Evolutionary conservation across 2,888 invertebrate genomes (phyloP).

Genomic region (Lasioglossum zephyrum): DNA sequence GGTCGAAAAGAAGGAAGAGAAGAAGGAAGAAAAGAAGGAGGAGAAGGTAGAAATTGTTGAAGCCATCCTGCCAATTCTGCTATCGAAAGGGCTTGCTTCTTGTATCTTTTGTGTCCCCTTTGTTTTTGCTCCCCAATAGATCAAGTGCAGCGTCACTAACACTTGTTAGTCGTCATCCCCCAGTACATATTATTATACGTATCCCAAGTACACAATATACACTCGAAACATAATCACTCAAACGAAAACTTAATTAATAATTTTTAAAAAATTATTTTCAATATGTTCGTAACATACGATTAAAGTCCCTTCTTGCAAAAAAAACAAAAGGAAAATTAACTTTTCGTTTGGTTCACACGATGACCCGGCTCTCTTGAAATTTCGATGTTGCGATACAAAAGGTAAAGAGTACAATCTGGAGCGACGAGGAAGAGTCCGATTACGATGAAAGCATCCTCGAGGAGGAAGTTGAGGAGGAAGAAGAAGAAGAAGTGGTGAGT

Average conservation of each 20-base stretch:
- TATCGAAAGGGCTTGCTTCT: background rate
- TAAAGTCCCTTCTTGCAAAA: no score
- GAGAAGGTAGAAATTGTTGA: conserved; percentile 76
- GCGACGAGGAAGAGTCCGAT: conserved; percentile 53
- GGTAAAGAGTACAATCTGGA: conserved; percentile 60
- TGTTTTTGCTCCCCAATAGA: background rate
- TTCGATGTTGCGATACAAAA: conserved; percentile 57
- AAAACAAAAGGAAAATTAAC: background rate
- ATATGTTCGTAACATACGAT: no score
- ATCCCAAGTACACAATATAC: conserved; percentile 6
- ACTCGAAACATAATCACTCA: conserved; percentile 1
- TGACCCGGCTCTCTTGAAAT: conserved; percentile 55
- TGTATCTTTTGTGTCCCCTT: background rate
- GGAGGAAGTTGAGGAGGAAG: conserved; percentile 70
- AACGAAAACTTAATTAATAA: conserved; percentile 28
- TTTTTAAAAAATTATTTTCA: background rate
- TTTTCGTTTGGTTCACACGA: conserved; percentile 23
- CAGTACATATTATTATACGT: background rate
- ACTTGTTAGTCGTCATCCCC: no score
- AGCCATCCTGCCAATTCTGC: background rate
- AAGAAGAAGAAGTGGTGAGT: conserved; percentile 77
- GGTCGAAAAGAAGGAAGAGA: conserved; percentile 79
- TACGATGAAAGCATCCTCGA: conserved; percentile 74
- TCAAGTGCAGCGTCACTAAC: background rate
- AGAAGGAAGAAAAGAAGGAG: conserved; percentile 83